Conservation (phyloP, 2,888 invertebrate species). For the Mimachlamys varia region DNA sequence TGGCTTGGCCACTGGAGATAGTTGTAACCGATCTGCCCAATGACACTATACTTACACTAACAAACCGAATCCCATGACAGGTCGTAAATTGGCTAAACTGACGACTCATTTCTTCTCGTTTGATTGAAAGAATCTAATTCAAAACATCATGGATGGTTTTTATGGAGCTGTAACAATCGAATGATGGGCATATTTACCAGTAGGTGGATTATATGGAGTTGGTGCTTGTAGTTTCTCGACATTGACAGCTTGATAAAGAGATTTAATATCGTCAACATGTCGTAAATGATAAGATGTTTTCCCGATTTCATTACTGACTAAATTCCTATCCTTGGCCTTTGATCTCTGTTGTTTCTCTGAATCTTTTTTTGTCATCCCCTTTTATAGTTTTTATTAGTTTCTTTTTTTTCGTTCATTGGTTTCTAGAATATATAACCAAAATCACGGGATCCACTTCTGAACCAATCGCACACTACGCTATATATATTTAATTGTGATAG, state of each 20-base stretch:
- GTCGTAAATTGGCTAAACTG: slow-evolving; percentile 24
- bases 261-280: not conserved
- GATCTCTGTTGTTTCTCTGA: not conserved
- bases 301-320: not conserved
- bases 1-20: not conserved
- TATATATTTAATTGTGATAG: no score
- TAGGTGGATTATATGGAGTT: not conserved
- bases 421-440: not conserved
- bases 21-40: not conserved
- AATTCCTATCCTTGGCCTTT: not conserved
- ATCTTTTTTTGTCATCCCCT: not conserved
- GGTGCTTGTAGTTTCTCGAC: not conserved
- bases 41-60: not conserved
- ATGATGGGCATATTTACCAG: not conserved
- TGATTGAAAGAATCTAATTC: slow-evolving; percentile 31
- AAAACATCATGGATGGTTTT: not conserved
- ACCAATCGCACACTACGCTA: not conserved
- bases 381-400: not conserved
- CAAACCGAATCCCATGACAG: not conserved
- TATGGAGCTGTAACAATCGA: not conserved
- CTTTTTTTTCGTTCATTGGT: not conserved
- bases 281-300: not conserved
- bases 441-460: not conserved
- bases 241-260: not conserved
- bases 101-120: not conserved